These are phyloP conservation scores for Bombylius major DNA, from an alignment of 2,888 invertebrate species.

Conservation along the genomic window DNA sequence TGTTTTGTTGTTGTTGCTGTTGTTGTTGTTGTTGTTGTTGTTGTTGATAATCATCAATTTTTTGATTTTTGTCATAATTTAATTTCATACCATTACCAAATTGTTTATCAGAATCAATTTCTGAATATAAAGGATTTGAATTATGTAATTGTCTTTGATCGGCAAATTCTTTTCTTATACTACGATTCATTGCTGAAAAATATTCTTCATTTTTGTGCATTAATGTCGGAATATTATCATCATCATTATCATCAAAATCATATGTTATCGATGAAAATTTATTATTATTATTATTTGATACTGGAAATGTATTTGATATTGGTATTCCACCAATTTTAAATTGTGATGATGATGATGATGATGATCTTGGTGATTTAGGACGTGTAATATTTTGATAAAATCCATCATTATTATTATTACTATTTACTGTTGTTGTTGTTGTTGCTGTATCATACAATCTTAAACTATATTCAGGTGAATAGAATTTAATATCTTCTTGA, in stretches of 20 bases:
- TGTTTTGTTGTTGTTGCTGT: conserved; percentile 6
- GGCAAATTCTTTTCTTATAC: conserved; percentile 35
- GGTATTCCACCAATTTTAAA: conserved; percentile 1
- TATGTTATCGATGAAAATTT: background rate
- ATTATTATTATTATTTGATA: conserved; percentile 1
- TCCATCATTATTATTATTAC: conserved; percentile 31
- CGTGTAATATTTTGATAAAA: conserved; percentile 15
- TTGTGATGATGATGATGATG: background rate
- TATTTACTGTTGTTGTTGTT: conserved; percentile 20
- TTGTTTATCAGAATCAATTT: conserved; percentile 19
- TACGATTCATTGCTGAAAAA: conserved; percentile 31
- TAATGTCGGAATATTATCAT: conserved; percentile 32
- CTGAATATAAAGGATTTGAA: conserved; percentile 21
- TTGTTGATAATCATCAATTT: background rate
- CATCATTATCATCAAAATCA: background rate
- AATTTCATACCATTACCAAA: background rate
- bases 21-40: conserved; percentile 9
- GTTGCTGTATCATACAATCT: background rate
- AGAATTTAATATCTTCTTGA: background rate
- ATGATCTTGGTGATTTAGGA: conserved; percentile 3
- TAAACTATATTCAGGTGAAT: background rate
- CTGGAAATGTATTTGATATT: conserved; percentile 11
- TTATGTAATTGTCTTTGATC: conserved; percentile 26
- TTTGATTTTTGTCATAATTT: background rate
- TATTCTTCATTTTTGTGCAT: conserved; percentile 34